Evolutionary conservation across 2,888 invertebrate genomes (phyloP).

Genomic region (Leptarthrus brevirostris): DNA sequence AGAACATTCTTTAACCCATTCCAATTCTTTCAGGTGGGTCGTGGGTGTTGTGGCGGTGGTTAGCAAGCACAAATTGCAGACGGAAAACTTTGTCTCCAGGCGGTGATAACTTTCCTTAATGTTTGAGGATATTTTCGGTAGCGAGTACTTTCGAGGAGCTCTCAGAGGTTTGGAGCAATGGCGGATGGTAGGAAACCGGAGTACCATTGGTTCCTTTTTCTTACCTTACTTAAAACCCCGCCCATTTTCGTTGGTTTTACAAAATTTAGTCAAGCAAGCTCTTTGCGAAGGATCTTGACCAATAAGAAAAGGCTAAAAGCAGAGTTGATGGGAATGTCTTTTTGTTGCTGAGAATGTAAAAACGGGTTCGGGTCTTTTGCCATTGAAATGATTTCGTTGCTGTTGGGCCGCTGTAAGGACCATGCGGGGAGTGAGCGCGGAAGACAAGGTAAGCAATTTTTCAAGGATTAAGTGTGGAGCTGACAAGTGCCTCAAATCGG

Average conservation of each 20-base stretch:
- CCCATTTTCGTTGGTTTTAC: slow-evolving; percentile 46
- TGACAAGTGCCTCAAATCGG: not conserved
- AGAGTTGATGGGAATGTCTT: slow-evolving; percentile 13
- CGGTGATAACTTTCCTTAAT: slow-evolving; percentile 46
- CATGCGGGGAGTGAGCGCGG: not conserved
- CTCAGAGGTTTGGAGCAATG: not conserved
- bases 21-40: not conserved
- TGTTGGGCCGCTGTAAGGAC: not conserved
- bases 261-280: slow-evolving; percentile 23
- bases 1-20: not conserved
- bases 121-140: slow-evolving; percentile 35
- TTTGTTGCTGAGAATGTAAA: slow-evolving; percentile 1
- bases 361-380: not conserved
- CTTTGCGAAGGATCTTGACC: slow-evolving; percentile 20
- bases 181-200: not conserved
- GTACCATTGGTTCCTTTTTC: slow-evolving; percentile 47
- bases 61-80: slow-evolving; percentile 1
- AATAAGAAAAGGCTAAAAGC: slow-evolving; percentile 6
- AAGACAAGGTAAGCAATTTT: not conserved
- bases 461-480: not conserved
- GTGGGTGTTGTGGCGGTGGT: not conserved
- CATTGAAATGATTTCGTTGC: not conserved
- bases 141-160: slow-evolving; percentile 14
- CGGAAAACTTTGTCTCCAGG: slow-evolving; percentile 44
- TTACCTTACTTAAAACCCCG: slow-evolving; percentile 47